Percentiles rank a stretch among this genome's conserved stretches.
These are phyloP conservation scores for Scolopax rusticola DNA, from an alignment of 2,797 vertebrate species.

Conservation along the genomic window DNA sequence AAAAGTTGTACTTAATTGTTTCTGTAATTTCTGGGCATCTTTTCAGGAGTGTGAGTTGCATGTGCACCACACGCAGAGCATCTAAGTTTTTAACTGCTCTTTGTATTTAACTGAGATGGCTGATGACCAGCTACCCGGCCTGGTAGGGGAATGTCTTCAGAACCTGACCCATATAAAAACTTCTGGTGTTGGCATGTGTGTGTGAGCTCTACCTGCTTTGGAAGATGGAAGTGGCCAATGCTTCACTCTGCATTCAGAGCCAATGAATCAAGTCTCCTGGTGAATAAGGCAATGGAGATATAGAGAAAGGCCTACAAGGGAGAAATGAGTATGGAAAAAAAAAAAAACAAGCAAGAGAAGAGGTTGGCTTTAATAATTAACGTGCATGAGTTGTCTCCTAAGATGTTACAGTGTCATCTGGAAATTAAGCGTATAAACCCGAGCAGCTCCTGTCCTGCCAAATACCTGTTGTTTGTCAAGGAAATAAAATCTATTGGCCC, in stretches of 20 bases:
- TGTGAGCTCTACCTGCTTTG: background rate
- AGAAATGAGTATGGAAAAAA: background rate
- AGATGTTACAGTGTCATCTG: background rate
- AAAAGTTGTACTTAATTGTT: background rate
- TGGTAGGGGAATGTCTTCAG: background rate
- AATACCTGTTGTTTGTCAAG: background rate
- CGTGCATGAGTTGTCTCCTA: background rate
- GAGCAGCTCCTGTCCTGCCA: background rate
- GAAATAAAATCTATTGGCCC: background rate
- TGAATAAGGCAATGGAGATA: background rate
- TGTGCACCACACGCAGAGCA: background rate
- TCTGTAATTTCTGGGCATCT: constrained; percentile 1
- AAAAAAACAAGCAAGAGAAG: background rate
- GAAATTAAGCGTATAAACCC: background rate
- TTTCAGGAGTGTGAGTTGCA: background rate
- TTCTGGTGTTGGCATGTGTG: background rate
- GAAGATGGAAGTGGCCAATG: background rate
- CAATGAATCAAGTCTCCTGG: background rate
- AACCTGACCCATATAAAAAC: background rate
- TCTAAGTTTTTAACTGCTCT: background rate
- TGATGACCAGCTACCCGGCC: background rate
- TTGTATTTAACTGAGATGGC: background rate
- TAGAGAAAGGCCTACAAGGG: background rate
- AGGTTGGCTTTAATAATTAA: background rate
- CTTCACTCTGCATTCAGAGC: background rate